These are phyloP conservation scores for Lophius piscatorius DNA, from an alignment of 2,113 vertebrate genomes.

Conservation along the genomic window DNA sequence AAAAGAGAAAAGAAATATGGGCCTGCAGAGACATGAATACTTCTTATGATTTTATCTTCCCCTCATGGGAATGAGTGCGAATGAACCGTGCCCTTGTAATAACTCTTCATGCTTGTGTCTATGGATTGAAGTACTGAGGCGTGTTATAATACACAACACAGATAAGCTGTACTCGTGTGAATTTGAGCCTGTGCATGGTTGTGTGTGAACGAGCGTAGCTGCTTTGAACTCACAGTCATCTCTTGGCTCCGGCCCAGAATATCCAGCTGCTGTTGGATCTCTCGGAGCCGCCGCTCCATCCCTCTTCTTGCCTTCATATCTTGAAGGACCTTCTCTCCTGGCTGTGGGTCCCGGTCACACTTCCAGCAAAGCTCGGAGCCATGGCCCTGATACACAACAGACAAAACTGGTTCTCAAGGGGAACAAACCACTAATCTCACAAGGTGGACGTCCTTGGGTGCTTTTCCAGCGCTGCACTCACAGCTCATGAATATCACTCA, in stretches of 20 bases:
- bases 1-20: constrained; percentile 14
- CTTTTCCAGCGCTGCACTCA: constrained; percentile 22
- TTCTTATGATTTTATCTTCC: constrained; percentile 40
- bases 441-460: constrained; percentile 12
- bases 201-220: constrained; percentile 26
- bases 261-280: constrained; percentile 89
- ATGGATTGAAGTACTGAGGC: constrained; percentile 3
- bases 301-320: constrained; percentile 83
- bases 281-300: constrained; percentile 84
- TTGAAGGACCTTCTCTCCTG: constrained; percentile 87
- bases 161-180: constrained; percentile 17
- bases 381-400: constrained; percentile 78
- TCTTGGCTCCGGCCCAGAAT: constrained; percentile 73
- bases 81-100: constrained; percentile 43
- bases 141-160: constrained; percentile 10
- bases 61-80: constrained; percentile 29
- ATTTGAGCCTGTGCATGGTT: constrained; percentile 29
- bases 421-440: constrained; percentile 46
- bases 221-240: constrained; percentile 76
- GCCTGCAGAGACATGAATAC: constrained; percentile 25
- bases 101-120: constrained; percentile 54
- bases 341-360: constrained; percentile 67
- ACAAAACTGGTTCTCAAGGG: constrained; percentile 54
- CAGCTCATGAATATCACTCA: constrained; percentile 20
- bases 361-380: constrained; percentile 70